These are phyloP conservation scores for Fulmarus glacialis DNA, from an alignment of 2,113 vertebrate species.

Conservation along the genomic window DNA sequence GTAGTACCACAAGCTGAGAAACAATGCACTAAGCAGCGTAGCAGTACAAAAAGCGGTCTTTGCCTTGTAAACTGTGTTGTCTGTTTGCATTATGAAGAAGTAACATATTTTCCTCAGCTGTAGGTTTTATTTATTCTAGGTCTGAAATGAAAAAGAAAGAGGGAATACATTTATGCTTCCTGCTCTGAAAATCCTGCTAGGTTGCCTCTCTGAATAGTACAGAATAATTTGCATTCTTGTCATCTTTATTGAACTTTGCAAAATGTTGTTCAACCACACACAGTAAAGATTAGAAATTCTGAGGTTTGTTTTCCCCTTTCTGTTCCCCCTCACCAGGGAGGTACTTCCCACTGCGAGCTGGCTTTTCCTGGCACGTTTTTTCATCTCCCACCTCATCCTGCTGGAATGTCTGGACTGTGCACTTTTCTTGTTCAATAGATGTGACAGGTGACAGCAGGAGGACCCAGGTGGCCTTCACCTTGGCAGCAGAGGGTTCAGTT, in stretches of 20 bases:
- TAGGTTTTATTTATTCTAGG: not conserved
- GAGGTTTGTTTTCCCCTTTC: not conserved
- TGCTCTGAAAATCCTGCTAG: not conserved
- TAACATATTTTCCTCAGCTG: not conserved
- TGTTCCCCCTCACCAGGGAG: not conserved
- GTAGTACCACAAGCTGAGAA: not conserved
- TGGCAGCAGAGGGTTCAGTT: not conserved
- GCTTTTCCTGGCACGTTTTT: not conserved
- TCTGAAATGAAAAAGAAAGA: not conserved
- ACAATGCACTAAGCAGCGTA: not conserved
- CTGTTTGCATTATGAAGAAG: not conserved
- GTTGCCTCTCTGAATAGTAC: not conserved
- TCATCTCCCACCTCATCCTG: not conserved
- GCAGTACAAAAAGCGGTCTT: not conserved
- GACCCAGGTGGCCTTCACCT: not conserved
- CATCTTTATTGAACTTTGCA: not conserved
- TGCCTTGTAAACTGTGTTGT: not conserved
- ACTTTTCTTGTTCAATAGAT: not conserved
- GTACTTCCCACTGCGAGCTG: not conserved
- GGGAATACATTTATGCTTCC: not conserved
- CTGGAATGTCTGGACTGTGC: not conserved
- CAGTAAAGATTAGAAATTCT: not conserved
- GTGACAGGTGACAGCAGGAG: not conserved
- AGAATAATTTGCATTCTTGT: not conserved
- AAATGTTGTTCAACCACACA: not conserved